Base-by-base conservation (phyloP, 2,113 vertebrate genomes). In the Saguinus imperator region DNA sequence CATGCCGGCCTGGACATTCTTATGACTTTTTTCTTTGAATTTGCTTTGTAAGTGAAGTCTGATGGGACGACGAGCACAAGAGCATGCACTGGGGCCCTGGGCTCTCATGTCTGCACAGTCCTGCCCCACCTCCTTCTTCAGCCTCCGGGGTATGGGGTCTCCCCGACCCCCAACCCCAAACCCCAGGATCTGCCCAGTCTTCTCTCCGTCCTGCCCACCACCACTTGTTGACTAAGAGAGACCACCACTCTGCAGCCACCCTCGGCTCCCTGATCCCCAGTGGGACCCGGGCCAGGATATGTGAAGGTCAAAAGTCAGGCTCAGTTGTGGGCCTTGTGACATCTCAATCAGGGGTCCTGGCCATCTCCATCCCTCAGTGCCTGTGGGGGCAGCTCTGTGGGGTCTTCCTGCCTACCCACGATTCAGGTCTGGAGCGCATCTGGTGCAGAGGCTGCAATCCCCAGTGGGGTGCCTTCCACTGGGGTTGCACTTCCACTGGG, bases 251-350 rank as follows among this genome's bases (percentile, higher is more conserved):
- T 3, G 3, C 1, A 10, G 9, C 18, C 25, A 6, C 12, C 64
- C 12, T 7, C 1, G 8, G 14, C 13, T 16, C 32, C 32, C 66
- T 68, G 3, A 29, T 21, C 11, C 5, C 4, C 9, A 37, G 18
- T 4, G 13, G 18, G 3, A 35, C 25, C 1, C 35, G 66, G 5
- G 8, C 1, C 3, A 81, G 16, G 29, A 18, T 5, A 1, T 25
- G 9, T 32, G 6, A 14, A 23, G 37, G 4, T 21, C 0, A 2
- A 52, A 52, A 16, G 16, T 52, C 57, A 58, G 6, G 35, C 1
- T 58, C 32, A 6, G 16, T n/a, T 0, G 0, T 20, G 1, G 32
- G 68, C 14, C 40, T 37, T 20, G 6, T 0, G 3, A 12, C 0
- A 5, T 61, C 43, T 35, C 25, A 3, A 64, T n/a, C 29, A 29